Base-by-base conservation (phyloP, 2,797 vertebrate species). In the Nannoperca obscura region DNA sequence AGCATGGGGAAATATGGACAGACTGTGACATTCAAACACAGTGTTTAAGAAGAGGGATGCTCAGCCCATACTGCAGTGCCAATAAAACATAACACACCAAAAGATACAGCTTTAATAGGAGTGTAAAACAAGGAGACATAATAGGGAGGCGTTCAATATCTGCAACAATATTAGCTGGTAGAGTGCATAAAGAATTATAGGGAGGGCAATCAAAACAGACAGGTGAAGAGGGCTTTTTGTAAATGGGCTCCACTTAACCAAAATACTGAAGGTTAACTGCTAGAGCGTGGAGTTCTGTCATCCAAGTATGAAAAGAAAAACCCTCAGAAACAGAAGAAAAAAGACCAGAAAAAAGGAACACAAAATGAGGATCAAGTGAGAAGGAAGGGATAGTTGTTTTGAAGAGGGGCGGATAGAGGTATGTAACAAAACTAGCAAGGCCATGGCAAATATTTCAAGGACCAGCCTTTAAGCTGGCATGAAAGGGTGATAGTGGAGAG, bases 191-290 rank as follows among this genome's bases (percentile, higher is more conserved):
- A 82, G 62, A 78, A 82, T 80, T 71, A 82, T 38, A 80, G 67
- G 36, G 36, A 52, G 34, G 59, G 50, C 63, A 69, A 82, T 84
- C 72, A 71, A 71, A 34, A 52, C 13, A 78, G 58, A 83, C 61
- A 78, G 62, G 64, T 75, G 74, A 80, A 79, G 66, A 66, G 75
- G 75, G 44, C 53, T 62, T 69, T 64, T 54, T 57, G 22, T 47
- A 74, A 74, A 76, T 60, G 54, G 71, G 60, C 36, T 58, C 55
- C 76, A 80, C 82, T 83, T 81, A 80, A 80, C 46, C 49, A 76
- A 83, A 83, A 83, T 62, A 68, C 66, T 74, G 70, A 83, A 76
- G 63, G 70, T 79, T 64, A 85, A 63, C 70, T 69, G 70, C 63
- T 66, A 22, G 46, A 74, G 77, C 7, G 0, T 64, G 61, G 65